Percentiles rank a stretch among this genome's conserved stretches.
Evolutionary conservation across 2,797 vertebrate species (phyloP).

Genomic region (Lutjanus campechanus): DNA sequence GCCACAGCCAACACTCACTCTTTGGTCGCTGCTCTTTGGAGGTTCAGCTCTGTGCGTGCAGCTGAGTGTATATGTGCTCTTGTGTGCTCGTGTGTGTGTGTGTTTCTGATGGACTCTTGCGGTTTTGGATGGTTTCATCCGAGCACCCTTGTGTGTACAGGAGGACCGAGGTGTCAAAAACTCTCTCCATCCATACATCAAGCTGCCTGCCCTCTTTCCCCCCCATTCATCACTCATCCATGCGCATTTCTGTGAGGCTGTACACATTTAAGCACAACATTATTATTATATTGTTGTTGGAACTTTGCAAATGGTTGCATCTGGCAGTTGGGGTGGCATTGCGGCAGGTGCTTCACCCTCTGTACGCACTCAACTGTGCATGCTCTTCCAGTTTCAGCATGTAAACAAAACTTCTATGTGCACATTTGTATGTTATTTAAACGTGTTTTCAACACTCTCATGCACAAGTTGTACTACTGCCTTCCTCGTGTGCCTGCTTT

Average conservation of each 20-base stretch:
- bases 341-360: too few species aligned
- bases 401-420: background rate
- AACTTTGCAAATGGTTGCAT: too few species aligned
- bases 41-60: conserved; percentile 15
- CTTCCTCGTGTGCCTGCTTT: conserved; percentile 67
- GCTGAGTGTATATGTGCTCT: background rate
- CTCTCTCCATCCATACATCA: conserved; percentile 26
- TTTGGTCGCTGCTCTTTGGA: conserved; percentile 13
- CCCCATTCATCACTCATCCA: conserved; percentile 18
- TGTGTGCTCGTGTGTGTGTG: background rate
- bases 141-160: conserved; percentile 54
- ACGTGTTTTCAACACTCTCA: conserved; percentile 1
- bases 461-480: conserved; percentile 1
- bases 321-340: too few species aligned
- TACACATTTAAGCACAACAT: too few species aligned
- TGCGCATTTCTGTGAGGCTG: background rate
- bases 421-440: background rate
- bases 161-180: conserved; percentile 56
- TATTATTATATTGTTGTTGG: too few species aligned
- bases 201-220: conserved; percentile 5
- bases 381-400: too few species aligned
- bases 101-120: conserved; percentile 31
- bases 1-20: conserved; percentile 22
- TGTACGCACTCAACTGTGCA: background rate
- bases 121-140: conserved; percentile 65